Percentiles rank a stretch among this genome's conserved stretches.
Evolutionary conservation across 2,797 vertebrate genomes (phyloP).

Genomic region (Linurgus olivaceus): DNA sequence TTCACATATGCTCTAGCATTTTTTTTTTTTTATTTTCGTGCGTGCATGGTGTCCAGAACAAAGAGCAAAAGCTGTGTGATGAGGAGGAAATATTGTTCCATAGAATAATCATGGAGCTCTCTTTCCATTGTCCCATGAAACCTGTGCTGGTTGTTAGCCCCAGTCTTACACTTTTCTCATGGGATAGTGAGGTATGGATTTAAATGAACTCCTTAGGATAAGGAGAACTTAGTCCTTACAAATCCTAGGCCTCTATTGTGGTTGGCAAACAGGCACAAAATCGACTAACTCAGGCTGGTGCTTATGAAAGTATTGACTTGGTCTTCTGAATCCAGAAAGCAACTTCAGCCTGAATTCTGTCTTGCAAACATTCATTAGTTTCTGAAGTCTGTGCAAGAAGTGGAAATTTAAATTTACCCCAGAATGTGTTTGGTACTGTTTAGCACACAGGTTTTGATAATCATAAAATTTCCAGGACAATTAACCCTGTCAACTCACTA

Average conservation of each 20-base stretch:
- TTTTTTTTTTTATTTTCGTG: background rate
- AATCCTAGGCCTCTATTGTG: background rate
- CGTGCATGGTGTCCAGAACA: accelerated
- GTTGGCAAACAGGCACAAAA: background rate
- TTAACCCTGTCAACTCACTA: background rate
- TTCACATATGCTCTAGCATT: background rate
- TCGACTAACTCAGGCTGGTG: background rate
- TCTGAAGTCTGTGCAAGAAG: background rate
- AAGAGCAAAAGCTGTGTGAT: background rate
- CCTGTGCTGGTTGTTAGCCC: background rate
- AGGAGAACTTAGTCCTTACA: background rate
- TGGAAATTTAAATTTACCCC: background rate
- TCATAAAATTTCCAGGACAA: background rate
- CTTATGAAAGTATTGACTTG: background rate
- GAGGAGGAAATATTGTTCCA: accelerated
- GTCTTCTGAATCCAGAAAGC: background rate
- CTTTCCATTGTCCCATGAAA: background rate
- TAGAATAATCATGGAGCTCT: background rate
- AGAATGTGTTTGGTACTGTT: background rate
- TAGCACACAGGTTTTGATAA: background rate
- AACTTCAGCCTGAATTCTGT: background rate
- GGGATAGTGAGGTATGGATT: background rate
- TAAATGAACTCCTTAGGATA: background rate
- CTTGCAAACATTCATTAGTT: background rate
- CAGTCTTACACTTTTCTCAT: background rate